Evolutionary conservation across 2,797 vertebrate species (phyloP), one percentile per base, ranked within the genome.

Genomic region (Hephaestus fuliginosus): DNA sequence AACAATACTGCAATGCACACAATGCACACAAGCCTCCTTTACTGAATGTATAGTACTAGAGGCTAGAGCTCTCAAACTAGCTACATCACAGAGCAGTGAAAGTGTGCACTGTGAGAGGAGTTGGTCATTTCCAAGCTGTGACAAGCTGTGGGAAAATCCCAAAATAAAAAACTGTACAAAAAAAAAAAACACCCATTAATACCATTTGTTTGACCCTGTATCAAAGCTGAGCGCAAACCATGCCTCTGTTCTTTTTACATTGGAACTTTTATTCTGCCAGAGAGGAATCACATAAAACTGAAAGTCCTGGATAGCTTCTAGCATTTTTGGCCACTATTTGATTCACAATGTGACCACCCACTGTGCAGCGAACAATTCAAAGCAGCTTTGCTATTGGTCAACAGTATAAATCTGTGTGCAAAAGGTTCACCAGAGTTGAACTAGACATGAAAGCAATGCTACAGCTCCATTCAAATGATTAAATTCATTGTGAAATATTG

Each of bases 231-330:
- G 58, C 64, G 44, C 41, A 66, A 73, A 61, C 39, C 56, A 41
- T 20, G 17, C 46, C 25, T 28, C 28, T 17, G 20, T 17, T 82
- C 20, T 53, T 74, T 70, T 56, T 30, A 28, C 28, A 63, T 1
- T 80, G n/a, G 22, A 71, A 56, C 41, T 55, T 72, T 60, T 51
- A 3, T 53, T 53, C 56, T 80, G 81, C 74, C 70, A 82, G 61
- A 73, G 58, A 58, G 74, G 58, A 76, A 56, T 70, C 76, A 3
- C 43, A 78, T 88, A 76, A 88, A 86, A 83, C 48, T 33, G 61
- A 81, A 74, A 13, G 22, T 55, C 74, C 57, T 84, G 78, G 69
- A 79, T 20, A 28, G 67, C 62, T 20, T 28, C 52, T 2, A 41
- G 81, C 78, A 25, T 55, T 76, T 39, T 82, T 84, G 74, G 68